Conservation (phyloP, 2,888 invertebrate genomes). For the Drosophila paracracens region DNA sequence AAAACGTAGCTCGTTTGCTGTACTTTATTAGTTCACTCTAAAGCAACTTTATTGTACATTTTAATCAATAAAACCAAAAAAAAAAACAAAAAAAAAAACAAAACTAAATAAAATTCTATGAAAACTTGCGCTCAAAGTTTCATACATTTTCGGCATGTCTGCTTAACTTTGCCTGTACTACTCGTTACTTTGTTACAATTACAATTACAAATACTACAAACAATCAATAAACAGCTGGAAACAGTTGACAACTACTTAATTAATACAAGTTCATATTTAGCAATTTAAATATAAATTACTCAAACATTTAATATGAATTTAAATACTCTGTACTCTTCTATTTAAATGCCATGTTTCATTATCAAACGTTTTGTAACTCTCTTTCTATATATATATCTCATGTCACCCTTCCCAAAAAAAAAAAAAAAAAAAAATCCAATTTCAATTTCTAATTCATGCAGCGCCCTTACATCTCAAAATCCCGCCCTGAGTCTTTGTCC, state of each 20-base stretch:
- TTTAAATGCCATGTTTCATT: conserved; percentile 62
- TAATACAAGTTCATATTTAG: conserved; percentile 56
- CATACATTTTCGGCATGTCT: conserved; percentile 75
- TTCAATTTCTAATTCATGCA: conserved; percentile 65
- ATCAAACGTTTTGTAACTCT: conserved; percentile 58
- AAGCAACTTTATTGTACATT: conserved; percentile 66
- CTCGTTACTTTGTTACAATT: conserved; percentile 74
- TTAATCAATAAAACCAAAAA: conserved; percentile 50
- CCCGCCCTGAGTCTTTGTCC: conserved; percentile 44
- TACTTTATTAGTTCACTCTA: conserved; percentile 75
- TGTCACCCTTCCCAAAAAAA: conserved; percentile 36
- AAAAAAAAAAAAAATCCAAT: conserved; percentile 28
- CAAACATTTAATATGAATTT: conserved; percentile 72
- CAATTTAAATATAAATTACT: conserved; percentile 50
- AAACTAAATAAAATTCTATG: conserved; percentile 52
- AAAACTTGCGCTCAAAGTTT: conserved; percentile 69
- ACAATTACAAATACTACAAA: conserved; percentile 38
- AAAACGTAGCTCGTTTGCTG: conserved; percentile 76
- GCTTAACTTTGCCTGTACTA: conserved; percentile 77
- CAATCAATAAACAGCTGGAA: conserved; percentile 54
- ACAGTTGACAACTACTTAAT: conserved; percentile 49
- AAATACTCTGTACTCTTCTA: conserved; percentile 66
- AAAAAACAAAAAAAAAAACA: conserved; percentile 28
- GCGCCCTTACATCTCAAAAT: conserved; percentile 59
- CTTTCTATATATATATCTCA: conserved; percentile 43